Base-by-base conservation (phyloP, 2,113 vertebrate genomes). In the Leucopsar rothschildi region DNA sequence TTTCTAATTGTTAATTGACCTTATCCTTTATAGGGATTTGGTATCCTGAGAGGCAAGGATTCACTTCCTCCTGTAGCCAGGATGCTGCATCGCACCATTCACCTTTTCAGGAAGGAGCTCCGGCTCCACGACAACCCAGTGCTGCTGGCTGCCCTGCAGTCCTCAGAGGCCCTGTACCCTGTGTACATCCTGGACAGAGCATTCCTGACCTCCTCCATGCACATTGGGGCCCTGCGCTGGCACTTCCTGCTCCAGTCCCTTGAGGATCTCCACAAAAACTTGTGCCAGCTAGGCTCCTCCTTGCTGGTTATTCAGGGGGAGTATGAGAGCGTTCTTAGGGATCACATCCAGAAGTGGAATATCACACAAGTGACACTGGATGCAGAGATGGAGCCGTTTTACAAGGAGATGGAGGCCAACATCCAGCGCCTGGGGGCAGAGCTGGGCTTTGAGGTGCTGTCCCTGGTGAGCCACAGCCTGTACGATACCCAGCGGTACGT, bases 51-150 rank as follows among this genome's bases (percentile, higher is more conserved):
- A 70, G 49, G 55, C 31, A 66, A 22, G 7, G 6, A 12, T 18
- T 73, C 39, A 42, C 9, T 79, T 42, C 37, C 23, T 55, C 24
- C 39, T 21, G 24, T 9, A 33, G 61, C 45, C 80, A 61, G 22
- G 44, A 97, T 97, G 97, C 24, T 44, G 3, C 96, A 96, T 57
- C 93, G 29, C 59, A 97, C 97, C 47, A 92, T 98, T 55, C 97
- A 98, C 31, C 95, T 98, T 16, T 98, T 98, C 80, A 92, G 95
- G 8, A 97, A 97, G 61, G 96, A 95, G 4, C 95, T 98, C 44
- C 88, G 96, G 33, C 97, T 98, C 29, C 97, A 97, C 0, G 97
- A 98, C 92, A 97, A 98, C 81, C 97, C 97, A 1, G 86, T 94
- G 3, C 86, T 98, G 72, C 65, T 97, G 93, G 95, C 90, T 2